phyloP scores from a whole-genome alignment of 2,888 invertebrate genomes.

The Mimachlamys varia region DNA sequence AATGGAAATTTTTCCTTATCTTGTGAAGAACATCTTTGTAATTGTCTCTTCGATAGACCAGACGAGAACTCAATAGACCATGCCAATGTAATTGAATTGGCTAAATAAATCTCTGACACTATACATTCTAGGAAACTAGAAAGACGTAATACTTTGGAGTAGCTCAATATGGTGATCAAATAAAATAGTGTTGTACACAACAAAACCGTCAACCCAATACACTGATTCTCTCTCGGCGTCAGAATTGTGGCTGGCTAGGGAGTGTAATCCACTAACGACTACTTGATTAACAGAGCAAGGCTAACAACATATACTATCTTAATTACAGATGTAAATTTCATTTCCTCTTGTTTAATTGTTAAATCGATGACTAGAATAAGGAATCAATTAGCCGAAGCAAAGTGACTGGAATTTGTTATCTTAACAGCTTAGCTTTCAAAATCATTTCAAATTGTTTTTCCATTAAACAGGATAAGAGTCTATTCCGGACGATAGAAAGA shows the following conservation, averaged over 20 bases:
- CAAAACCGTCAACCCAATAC: not conserved
- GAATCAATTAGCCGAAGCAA: not conserved
- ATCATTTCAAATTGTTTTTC: not conserved
- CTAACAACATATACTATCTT: conserved; percentile 3
- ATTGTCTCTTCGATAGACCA: not conserved
- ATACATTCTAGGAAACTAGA: not conserved
- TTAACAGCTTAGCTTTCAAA: not conserved
- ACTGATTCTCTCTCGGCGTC: not conserved
- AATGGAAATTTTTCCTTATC: not conserved
- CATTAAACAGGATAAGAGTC: not conserved
- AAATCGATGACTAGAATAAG: not conserved
- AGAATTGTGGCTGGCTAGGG: not conserved
- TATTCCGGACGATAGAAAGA: too few relatives aligned
- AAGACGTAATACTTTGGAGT: not conserved
- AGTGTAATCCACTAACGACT: not conserved
- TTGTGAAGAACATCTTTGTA: not conserved
- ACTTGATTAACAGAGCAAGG: not conserved
- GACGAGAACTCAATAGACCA: not conserved
- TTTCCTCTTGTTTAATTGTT: conserved; percentile 2
- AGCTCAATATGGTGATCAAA: not conserved
- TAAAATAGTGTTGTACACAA: not conserved
- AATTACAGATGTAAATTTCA: conserved; percentile 26
- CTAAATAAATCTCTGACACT: not conserved
- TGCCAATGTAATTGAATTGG: not conserved
- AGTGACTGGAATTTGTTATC: not conserved